These are phyloP conservation scores for Ophraella communa DNA, from an alignment of 2,888 invertebrate species.

Conservation along the genomic window DNA sequence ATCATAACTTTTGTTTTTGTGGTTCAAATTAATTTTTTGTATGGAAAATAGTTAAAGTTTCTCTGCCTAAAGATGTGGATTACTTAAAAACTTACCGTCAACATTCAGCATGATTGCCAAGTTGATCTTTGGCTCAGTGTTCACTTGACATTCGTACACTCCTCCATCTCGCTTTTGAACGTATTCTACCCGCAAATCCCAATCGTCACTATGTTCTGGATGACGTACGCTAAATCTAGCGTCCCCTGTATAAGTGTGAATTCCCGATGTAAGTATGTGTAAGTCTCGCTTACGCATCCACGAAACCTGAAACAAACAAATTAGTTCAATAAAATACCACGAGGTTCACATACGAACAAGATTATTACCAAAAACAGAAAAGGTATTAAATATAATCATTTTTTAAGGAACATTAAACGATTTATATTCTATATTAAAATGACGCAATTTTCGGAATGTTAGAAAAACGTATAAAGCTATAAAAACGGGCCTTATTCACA, in stretches of 20 bases:
- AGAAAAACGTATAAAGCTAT: too few relatives aligned
- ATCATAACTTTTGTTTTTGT: too few relatives aligned
- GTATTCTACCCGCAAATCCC: slow-evolving; percentile 84
- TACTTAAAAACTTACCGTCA: slow-evolving; percentile 70
- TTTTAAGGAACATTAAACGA: too few relatives aligned
- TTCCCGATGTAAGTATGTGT: slow-evolving; percentile 84
- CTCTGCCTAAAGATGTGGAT: too few relatives aligned
- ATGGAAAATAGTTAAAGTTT: background rate
- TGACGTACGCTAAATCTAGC: slow-evolving; percentile 85
- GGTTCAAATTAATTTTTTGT: too few relatives aligned
- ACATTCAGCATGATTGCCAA: slow-evolving; percentile 81
- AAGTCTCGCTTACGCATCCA: slow-evolving; percentile 84
- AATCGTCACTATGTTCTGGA: slow-evolving; percentile 84
- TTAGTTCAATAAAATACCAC: too few relatives aligned
- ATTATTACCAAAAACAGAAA: too few relatives aligned
- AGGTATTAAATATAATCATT: too few relatives aligned
- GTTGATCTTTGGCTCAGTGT: slow-evolving; percentile 89
- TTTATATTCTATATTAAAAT: background rate
- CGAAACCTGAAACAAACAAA: slow-evolving; percentile 68
- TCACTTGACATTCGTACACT: slow-evolving; percentile 88
- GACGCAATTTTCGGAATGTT: background rate
- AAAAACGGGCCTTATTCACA: background rate
- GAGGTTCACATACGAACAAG: too few relatives aligned
- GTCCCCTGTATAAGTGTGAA: slow-evolving; percentile 88
- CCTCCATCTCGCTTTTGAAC: slow-evolving; percentile 85